Evolutionary conservation across 92 coral and sea anemone genomes (phyloP).

Genomic region (Ricordea florida): DNA sequence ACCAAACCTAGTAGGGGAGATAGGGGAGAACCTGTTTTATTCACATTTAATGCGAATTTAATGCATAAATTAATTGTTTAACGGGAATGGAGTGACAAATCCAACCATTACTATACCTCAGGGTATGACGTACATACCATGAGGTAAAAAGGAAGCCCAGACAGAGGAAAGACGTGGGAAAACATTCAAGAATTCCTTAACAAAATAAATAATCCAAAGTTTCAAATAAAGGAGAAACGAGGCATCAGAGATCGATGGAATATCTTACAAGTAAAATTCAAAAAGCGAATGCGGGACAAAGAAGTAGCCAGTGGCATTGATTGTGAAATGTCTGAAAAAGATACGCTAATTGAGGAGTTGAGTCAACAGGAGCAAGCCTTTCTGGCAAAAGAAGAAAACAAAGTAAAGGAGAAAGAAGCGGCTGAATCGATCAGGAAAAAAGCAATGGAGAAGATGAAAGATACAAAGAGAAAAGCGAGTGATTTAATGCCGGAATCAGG

Average conservation of each 20-base stretch:
- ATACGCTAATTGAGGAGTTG: conserved; percentile 54
- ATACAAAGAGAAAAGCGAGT: conserved; percentile 20
- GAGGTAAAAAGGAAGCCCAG: conserved; percentile 70
- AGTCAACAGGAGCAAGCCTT: conserved; percentile 39
- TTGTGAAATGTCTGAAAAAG: conserved; percentile 59
- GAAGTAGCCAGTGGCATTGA: conserved; percentile 61
- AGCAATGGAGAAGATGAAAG: conserved; percentile 67
- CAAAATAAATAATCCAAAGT: conserved; percentile 39
- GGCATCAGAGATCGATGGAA: conserved; percentile 59
- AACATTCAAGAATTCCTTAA: conserved; percentile 36
- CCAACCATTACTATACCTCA: too few relatives aligned
- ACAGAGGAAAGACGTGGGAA: conserved; percentile 49
- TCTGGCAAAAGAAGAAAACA: conserved; percentile 40
- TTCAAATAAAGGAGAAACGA: conserved; percentile 48
- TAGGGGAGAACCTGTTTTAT: too few relatives aligned
- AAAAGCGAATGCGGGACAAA: conserved; percentile 54
- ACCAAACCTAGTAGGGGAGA: too few relatives aligned
- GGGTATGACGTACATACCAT: too few relatives aligned
- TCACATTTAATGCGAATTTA: too few relatives aligned
- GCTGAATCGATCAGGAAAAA: conserved; percentile 50
- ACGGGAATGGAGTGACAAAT: too few relatives aligned
- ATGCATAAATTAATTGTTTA: too few relatives aligned
- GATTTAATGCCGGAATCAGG: conserved; percentile 29
- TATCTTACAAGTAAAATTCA: conserved; percentile 46
- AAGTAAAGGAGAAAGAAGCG: conserved; percentile 41